A percentile compares a stretch with the other conserved stretches of the same genome.
phyloP scores from a whole-genome alignment of 1,140 invertebrate genomes.

The Panagrolaimus sp. region DNA sequence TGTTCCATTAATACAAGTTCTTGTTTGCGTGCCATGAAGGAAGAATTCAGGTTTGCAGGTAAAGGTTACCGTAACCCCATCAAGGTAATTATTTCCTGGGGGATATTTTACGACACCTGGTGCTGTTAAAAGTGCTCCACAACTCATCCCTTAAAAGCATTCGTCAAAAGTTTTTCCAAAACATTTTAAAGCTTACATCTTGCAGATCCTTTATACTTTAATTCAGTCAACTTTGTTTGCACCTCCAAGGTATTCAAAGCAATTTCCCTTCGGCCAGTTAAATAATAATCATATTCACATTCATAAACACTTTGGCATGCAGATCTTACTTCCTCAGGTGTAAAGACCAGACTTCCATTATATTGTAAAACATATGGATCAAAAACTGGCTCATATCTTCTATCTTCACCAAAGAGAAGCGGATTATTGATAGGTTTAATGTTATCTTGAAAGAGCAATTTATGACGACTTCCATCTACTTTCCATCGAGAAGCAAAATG shows the following conservation, averaged over 20 bases:
- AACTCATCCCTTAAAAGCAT: constrained; percentile 44
- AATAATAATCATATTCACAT: constrained; percentile 51
- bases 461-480: constrained; percentile 44
- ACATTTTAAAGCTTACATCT: constrained; percentile 20
- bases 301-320: constrained; percentile 46
- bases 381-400: constrained; percentile 44
- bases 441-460: constrained; percentile 49
- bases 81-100: constrained; percentile 49
- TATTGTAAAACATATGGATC: constrained; percentile 42
- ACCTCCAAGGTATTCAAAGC: constrained; percentile 43
- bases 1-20: constrained; percentile 52
- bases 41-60: constrained; percentile 56
- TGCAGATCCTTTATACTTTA: constrained; percentile 40
- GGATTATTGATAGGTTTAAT: constrained; percentile 54
- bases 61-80: constrained; percentile 49
- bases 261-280: constrained; percentile 51
- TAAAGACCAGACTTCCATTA: constrained; percentile 44
- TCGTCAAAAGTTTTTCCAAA: background rate
- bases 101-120: constrained; percentile 50
- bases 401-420: constrained; percentile 40
- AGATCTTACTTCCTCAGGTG: constrained; percentile 41
- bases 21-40: constrained; percentile 48
- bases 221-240: constrained; percentile 39
- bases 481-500: constrained; percentile 44
- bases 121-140: constrained; percentile 46